Percentiles rank a stretch among this genome's conserved stretches.
These are phyloP conservation scores for Myathropa florea DNA, from an alignment of 2,888 invertebrate species.

Conservation along the genomic window DNA sequence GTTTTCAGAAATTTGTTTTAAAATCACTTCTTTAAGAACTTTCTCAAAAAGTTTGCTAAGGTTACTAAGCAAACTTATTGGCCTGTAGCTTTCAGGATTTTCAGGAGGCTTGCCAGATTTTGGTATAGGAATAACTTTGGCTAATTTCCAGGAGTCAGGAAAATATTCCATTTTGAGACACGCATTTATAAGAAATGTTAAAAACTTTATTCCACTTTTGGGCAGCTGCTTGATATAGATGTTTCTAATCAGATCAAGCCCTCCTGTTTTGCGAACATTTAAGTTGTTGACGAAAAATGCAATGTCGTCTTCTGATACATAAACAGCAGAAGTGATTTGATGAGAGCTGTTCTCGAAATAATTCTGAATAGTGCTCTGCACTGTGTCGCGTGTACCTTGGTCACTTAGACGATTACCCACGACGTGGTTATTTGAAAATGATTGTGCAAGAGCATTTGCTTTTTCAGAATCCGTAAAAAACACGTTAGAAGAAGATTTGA, in stretches of 20 bases:
- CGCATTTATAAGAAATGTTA: not conserved
- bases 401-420: not conserved
- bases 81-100: no score
- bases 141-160: conserved; percentile 1
- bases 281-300: not conserved
- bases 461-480: not conserved
- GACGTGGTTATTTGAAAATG: not conserved
- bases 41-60: no score
- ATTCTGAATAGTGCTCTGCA: no score
- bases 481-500: not conserved
- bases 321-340: not conserved
- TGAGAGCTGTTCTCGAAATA: not conserved
- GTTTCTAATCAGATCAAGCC: not conserved
- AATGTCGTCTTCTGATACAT: not conserved
- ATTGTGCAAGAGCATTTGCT: not conserved
- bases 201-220: no score
- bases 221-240: conserved; percentile 1
- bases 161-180: conserved; percentile 9
- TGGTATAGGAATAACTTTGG: conserved; percentile 1
- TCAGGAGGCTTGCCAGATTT: conserved; percentile 4
- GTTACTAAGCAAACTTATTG: no score
- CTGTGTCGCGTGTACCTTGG: no score
- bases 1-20: not conserved
- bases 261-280: not conserved
- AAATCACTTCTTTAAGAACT: no score